Conservation (phyloP, 92 coral and sea anemone species). For the Umimayanthus kanabou region DNA sequence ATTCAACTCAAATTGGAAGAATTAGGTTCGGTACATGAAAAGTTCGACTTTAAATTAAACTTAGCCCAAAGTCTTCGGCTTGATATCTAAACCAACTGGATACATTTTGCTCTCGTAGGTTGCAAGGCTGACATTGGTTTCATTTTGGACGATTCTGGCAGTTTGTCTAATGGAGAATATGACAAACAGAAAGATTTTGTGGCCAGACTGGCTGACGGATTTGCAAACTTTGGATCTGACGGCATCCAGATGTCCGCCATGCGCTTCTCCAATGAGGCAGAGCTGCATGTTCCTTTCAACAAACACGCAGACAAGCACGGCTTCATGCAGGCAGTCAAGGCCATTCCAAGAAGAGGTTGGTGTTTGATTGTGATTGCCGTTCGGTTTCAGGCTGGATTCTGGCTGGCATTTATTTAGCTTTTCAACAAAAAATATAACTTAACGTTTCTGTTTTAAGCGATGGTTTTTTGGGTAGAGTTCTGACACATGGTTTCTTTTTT, state of each 20-base stretch:
- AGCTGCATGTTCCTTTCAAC: constrained; percentile 5
- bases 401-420: too few relatives aligned
- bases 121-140: constrained; percentile 84
- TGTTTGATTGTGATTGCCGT: not conserved
- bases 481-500: too few relatives aligned
- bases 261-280: constrained; percentile 56
- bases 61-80: too few relatives aligned
- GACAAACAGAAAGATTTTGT: constrained; percentile 60
- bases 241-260: constrained; percentile 84
- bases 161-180: constrained; percentile 60
- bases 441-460: too few relatives aligned
- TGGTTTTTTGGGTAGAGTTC: too few relatives aligned
- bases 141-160: constrained; percentile 83
- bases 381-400: not conserved
- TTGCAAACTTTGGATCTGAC: constrained; percentile 72
- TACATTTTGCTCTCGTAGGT: constrained; percentile 45
- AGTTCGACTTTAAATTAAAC: too few relatives aligned
- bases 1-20: too few relatives aligned
- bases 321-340: constrained; percentile 31
- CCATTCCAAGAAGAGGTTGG: constrained; percentile 5
- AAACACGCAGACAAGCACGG: constrained; percentile 12
- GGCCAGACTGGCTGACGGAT: constrained; percentile 59
- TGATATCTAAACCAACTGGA: too few relatives aligned
- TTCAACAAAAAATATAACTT: too few relatives aligned
- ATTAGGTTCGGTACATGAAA: too few relatives aligned